phyloP scores from a whole-genome alignment of 1,140 invertebrate species.

The Euwallacea similis region DNA sequence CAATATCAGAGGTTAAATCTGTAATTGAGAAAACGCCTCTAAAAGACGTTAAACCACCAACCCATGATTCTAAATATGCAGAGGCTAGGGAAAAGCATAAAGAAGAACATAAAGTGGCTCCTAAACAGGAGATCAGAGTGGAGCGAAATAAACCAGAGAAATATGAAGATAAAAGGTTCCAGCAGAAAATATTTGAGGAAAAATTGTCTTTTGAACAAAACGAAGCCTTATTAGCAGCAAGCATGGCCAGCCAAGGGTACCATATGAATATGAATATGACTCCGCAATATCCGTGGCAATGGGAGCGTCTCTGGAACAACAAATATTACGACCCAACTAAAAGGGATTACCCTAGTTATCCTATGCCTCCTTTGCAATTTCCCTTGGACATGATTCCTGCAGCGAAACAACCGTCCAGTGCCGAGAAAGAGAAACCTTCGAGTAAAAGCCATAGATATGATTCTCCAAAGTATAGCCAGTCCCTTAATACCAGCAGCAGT shows the following conservation, averaged over 20 bases:
- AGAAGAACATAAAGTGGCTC: constrained; percentile 49
- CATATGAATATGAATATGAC: constrained; percentile 50
- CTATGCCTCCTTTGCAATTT: constrained; percentile 46
- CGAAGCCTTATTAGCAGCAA: constrained; percentile 57
- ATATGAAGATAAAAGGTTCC: constrained; percentile 45
- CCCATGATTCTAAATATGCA: constrained; percentile 46
- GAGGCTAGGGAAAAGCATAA: constrained; percentile 23
- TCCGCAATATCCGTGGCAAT: constrained; percentile 64
- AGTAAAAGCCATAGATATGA: constrained; percentile 48
- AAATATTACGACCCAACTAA: constrained; percentile 49
- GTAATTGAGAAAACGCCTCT: constrained; percentile 34
- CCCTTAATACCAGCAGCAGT: constrained; percentile 34
- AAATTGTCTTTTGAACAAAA: constrained; percentile 51
- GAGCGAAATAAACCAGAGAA: constrained; percentile 47
- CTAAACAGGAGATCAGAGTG: constrained; percentile 52
- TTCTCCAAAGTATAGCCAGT: constrained; percentile 25
- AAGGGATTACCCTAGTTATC: constrained; percentile 46
- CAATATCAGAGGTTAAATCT: constrained; percentile 18
- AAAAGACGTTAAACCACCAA: constrained; percentile 42
- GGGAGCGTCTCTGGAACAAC: constrained; percentile 57
- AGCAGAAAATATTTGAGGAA: constrained; percentile 42
- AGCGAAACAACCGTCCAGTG: constrained; percentile 47
- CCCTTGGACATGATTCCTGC: constrained; percentile 49
- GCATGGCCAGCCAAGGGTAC: constrained; percentile 59
- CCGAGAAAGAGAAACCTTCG: constrained; percentile 50